Evolutionary conservation across 2,888 invertebrate genomes (phyloP), one percentile per base, ranked within the genome.

Genomic region (Drosophila paranaensis): DNA sequence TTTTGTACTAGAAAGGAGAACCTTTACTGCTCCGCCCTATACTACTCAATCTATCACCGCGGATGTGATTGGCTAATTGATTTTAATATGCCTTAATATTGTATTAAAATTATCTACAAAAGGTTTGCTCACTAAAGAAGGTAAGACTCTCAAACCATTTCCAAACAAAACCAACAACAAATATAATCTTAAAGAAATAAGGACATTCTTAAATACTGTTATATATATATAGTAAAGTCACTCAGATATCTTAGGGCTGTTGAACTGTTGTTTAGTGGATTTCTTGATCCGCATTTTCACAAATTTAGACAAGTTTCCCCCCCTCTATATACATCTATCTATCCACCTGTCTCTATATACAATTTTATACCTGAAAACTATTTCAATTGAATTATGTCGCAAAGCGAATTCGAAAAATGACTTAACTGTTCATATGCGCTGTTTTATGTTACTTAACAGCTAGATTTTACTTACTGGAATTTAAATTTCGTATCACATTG

Each of bases 211-310:
- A 33, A 14, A 33, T n/a, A 30, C 46, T n/a, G 5, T n/a, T n/a
- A 48, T 10, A 46, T 27, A 39, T 11, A 62, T 39, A 65, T 61
- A 81, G 79, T 70, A 56, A 82, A 82, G 67, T 78, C 80, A 87
- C 85, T 86, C 86, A 86, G 86, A 87, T 82, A 86, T 79, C 68
- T 83, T 86, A 87, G 86, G 86, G 86, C 86, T 86, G 86, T 86
- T 85, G 77, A 82, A 85, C 69, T 85, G 82, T 87, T 85, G 80
- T 78, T 87, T 81, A 86, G 66, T 69, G 81, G 79, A 77, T 77
- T 77, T 77, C 82, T 82, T 80, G 81, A 84, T 84, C 77, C 54
- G 40, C 75, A 63, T 55, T 74, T 84, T 70, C 65, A 68, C 66
- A 67, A 67, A 70, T 71, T 60, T 61, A 42, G 40, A 61, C 46